Evolutionary conservation across 2,888 invertebrate species (phyloP).

Genomic region (Caenorhabditis becei): DNA sequence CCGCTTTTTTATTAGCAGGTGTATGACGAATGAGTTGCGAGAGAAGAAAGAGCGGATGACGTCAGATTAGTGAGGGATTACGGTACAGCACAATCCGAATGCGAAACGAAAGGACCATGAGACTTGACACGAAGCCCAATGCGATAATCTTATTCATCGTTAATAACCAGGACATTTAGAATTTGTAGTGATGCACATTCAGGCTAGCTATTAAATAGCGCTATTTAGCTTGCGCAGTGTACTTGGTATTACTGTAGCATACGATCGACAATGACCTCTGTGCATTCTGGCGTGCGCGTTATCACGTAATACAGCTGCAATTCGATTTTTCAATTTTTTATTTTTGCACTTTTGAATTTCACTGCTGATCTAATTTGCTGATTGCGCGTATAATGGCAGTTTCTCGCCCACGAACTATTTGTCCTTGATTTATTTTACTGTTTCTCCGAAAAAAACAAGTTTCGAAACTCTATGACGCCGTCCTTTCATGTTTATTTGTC

Average conservation of each 20-base stretch:
- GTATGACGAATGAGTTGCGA: constrained; percentile 32
- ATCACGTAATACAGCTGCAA: background rate
- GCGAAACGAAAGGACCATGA: background rate
- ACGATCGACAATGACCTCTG: background rate
- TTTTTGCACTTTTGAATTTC: too few species aligned
- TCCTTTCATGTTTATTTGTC: background rate
- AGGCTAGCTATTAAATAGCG: background rate
- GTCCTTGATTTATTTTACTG: background rate
- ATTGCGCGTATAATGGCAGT: background rate
- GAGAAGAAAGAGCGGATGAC: constrained; percentile 15
- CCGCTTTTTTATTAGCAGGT: constrained; percentile 42
- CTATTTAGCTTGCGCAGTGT: too few species aligned
- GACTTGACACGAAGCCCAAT: background rate
- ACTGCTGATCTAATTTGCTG: too few species aligned
- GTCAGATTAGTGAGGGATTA: constrained; percentile 37
- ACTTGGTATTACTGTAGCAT: background rate
- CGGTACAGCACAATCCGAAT: constrained; percentile 6
- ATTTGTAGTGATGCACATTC: too few species aligned
- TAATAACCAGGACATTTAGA: too few species aligned
- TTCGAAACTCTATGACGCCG: constrained; percentile 5
- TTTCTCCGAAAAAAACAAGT: background rate
- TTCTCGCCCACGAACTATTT: background rate
- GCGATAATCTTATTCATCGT: background rate
- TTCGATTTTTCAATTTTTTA: too few species aligned
- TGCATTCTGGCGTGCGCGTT: constrained; percentile 5